A percentile compares a stretch with the other conserved stretches of the same genome.
These are phyloP conservation scores for Rachycentron canadum DNA, from an alignment of 2,797 vertebrate species.

Conservation along the genomic window DNA sequence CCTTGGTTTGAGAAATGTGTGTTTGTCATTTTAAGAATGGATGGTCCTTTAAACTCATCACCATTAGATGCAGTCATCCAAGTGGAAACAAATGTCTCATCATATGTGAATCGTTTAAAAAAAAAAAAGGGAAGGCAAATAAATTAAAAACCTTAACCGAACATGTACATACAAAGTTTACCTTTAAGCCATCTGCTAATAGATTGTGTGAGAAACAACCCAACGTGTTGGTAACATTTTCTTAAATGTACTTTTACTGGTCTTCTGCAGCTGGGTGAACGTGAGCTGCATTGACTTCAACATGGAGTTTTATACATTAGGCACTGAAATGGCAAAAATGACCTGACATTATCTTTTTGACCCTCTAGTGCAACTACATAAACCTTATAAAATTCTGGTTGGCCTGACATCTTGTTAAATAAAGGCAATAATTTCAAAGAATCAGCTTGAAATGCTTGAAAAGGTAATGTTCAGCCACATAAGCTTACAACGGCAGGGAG, in stretches of 20 bases:
- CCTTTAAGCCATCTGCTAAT: constrained; percentile 7
- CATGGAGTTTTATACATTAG: neutral
- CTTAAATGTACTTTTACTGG: neutral
- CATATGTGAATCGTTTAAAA: neutral
- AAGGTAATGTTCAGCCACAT: neutral
- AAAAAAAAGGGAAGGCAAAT: neutral
- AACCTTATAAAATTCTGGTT: constrained; percentile 1
- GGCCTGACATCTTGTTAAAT: neutral
- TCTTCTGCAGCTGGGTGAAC: neutral
- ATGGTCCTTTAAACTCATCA: neutral
- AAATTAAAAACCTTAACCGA: neutral
- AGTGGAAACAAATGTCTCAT: constrained; percentile 3
- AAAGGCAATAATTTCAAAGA: neutral
- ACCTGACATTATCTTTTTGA: no score
- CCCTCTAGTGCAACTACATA: neutral
- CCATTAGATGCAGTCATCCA: neutral
- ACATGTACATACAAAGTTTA: neutral
- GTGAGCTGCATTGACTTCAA: neutral
- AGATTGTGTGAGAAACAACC: neutral
- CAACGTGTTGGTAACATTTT: neutral
- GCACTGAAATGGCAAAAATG: neutral
- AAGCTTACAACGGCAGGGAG: neutral
- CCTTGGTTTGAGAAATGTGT: neutral
- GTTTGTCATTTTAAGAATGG: neutral
- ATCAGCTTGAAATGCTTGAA: neutral